Conservation (phyloP, 2,888 invertebrate species). For the Melanostoma mellinum region DNA sequence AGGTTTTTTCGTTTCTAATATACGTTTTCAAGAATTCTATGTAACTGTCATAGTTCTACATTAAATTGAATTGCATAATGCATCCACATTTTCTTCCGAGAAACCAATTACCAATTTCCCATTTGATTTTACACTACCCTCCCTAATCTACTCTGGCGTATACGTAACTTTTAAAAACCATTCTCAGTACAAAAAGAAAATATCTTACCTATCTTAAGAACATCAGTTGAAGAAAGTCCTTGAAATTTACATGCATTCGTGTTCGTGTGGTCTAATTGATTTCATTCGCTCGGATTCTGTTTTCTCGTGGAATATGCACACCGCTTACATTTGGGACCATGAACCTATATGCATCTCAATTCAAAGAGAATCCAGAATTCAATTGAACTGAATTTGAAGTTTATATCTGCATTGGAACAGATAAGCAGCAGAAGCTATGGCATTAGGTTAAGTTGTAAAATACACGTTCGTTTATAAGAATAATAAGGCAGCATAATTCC, state of each 20-base stretch:
- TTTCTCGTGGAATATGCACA: constrained; percentile 22
- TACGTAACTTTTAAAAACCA: constrained; percentile 37
- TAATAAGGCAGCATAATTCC: constrained; percentile 5
- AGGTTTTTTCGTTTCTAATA: background rate
- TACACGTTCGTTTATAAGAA: constrained; percentile 6
- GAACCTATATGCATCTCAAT: constrained; percentile 5
- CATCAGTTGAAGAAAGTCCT: constrained; percentile 62
- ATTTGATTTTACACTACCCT: constrained; percentile 31
- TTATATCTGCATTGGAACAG: constrained; percentile 56
- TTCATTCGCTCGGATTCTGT: constrained; percentile 31
- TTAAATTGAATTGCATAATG: constrained; percentile 42
- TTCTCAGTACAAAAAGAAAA: constrained; percentile 22
- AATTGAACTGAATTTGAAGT: constrained; percentile 64
- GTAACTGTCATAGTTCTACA: constrained; percentile 43
- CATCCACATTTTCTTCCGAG: constrained; percentile 33
- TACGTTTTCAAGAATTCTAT: constrained; percentile 19
- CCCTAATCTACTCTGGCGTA: constrained; percentile 25
- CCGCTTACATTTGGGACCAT: constrained; percentile 11
- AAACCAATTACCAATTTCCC: constrained; percentile 41
- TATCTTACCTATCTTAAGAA: constrained; percentile 31
- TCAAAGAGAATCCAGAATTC: constrained; percentile 9
- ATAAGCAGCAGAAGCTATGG: constrained; percentile 55
- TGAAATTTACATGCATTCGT: constrained; percentile 62
- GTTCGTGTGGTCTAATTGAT: constrained; percentile 67
- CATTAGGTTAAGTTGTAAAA: constrained; percentile 56